Base-by-base conservation (phyloP, 2,888 invertebrate genomes). In the Plagodis dolabraria region DNA sequence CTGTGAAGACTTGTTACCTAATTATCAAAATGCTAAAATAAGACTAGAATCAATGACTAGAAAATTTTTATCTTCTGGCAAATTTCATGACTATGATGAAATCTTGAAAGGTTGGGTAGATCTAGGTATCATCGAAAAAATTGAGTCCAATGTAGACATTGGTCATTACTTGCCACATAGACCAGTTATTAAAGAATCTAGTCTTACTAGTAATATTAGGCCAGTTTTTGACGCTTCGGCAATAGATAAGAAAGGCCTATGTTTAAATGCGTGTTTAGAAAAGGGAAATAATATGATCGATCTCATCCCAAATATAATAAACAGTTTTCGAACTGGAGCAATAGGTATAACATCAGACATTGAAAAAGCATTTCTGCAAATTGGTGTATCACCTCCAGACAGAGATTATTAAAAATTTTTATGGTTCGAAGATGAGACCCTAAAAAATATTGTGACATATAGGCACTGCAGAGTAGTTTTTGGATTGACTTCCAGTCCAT, bases 381-480 rank as follows among this genome's bases (percentile, higher is more conserved):
- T 57, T 0, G 22, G 11, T 6, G 4, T 57, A 7, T n/a, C 38
- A 0, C 33, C 40, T 11, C 36, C 46, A 12, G 51, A 57, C 42
- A 46, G 57, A 33, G 22, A 50, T 46, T 35, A 35, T 6, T 51
- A 51, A n/a, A 51, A 35, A 51, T 51, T 51, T 22, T 33, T 57
- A 35, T 51, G 57, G 57, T 57, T 35, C 40, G 47, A 51, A 35
- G 33, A 51, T 47, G 57, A 57, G 35, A 35, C 5, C 35, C 35
- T 6, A 5, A 45, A 6, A 9, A 45, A 45, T 2, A 38, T 55
- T 36, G n/a, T 43, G 5, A 42, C 38, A 7, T 57, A 57, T n/a
- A 33, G 51, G 8, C 57, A 57, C 33, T 57, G 57, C 9, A 6
- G 57, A 9, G 57, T 57, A 9, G 57, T 57, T 34, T 51, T 57